Evolutionary conservation across 1,140 invertebrate genomes (phyloP), one percentile per base, ranked within the genome.

Genomic region (Galendromus occidentalis): DNA sequence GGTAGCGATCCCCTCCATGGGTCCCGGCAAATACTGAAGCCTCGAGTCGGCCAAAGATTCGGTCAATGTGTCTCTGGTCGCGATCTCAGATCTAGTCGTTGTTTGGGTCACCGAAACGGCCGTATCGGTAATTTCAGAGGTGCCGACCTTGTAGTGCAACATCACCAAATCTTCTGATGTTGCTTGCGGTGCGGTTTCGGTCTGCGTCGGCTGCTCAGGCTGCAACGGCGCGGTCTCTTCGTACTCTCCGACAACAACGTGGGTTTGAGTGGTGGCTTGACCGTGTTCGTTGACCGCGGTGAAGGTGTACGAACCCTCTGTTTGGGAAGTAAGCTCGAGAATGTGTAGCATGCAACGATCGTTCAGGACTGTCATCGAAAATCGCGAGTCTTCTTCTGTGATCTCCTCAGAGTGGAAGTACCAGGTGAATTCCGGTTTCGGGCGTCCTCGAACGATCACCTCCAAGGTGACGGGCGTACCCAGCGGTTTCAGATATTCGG

Each of bases 351-450:
- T 79, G 1, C 87, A 85, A 72, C 81, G 84, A 64, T 84, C 83
- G 66, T 88, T 83, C 74, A 85, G 79, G 71, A 87, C 83, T 70
- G 80, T 80, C 69, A 91, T 80, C 73, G 83, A 80, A 14, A 83
- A 74, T 73, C 84, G 83, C 66, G 84, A 82, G 28, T 83, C 82
- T 67, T 82, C 84, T 71, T 68, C 69, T 28, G 82, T 80, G 66
- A 92, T 78, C 67, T 87, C 77, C 75, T 86, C 85, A 71, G 87
- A 86, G 73, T 91, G 84, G 74, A 85, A 85, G 75, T 87, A 91
- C 91, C 91, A 96, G 70, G 86, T 83, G 68, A 93, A 83, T 79
- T 87, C 86, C 85, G 90, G 90, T 70, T 74, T 77, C 64, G 90
- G 90, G 73, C 85, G 87, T 76, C 88, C 89, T 64, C 84, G 84